phyloP scores from a whole-genome alignment of 2,113 vertebrate species.

The Haplotaxodon microlepis region DNA sequence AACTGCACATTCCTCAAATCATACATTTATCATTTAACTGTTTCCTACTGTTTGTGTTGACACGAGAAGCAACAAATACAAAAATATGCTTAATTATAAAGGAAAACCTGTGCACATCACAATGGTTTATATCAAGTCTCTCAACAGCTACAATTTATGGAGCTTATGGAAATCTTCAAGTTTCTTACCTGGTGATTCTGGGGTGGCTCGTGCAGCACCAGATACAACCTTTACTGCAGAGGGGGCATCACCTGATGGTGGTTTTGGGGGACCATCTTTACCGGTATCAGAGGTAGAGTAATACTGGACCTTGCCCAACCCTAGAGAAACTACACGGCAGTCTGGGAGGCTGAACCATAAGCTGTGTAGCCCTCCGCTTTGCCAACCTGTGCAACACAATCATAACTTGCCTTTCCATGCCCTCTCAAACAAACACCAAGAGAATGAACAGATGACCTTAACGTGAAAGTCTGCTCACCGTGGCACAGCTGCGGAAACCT shows the following conservation, averaged over 20 bases:
- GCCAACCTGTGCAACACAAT: slow-evolving; percentile 74
- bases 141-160: background rate
- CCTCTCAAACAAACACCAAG: background rate
- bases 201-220: background rate
- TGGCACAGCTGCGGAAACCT: slow-evolving; percentile 38
- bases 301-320: slow-evolving; percentile 73
- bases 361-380: slow-evolving; percentile 61
- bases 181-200: slow-evolving; percentile 34
- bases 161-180: background rate
- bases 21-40: background rate
- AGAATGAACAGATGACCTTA: background rate
- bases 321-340: slow-evolving; percentile 58
- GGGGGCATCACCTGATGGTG: background rate
- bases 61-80: background rate
- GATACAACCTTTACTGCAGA: slow-evolving; percentile 24
- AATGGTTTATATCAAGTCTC: background rate
- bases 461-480: slow-evolving; percentile 46
- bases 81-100: background rate
- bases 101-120: background rate
- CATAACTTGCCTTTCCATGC: background rate
- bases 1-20: background rate
- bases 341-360: slow-evolving; percentile 66
- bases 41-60: background rate
- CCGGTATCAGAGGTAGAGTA: slow-evolving; percentile 73
- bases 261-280: slow-evolving; percentile 61